Evolutionary conservation across 2,888 invertebrate species (phyloP), one percentile per base, ranked within the genome.

Genomic region (Fragum fragum): DNA sequence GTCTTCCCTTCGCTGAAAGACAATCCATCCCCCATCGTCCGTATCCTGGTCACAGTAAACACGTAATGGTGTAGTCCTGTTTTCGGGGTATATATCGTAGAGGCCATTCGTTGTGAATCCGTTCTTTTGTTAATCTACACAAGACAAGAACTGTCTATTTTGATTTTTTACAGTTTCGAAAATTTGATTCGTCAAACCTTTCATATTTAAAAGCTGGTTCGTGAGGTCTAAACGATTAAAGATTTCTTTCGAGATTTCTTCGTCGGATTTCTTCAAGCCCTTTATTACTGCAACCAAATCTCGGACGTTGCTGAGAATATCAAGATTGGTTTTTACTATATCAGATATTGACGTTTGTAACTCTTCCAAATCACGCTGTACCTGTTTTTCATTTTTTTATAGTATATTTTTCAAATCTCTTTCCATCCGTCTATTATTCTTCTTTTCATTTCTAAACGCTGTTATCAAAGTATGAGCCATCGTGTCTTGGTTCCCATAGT

Each of bases 21-120:
- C 85, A 18, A 78, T 85, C 88, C 88, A 88, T 1, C 88, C 88
- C 0, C 85, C 86, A 1, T 81, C 88, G 52, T 81, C 68, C 21
- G 76, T 80, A 23, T 76, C 69, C 66, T 63, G 61, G 29, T 80
- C 80, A 66, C 81, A 78, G 36, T 68, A 81, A 14, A 81, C 77
- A 21, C 72, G 39, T 14, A 81, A 18, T 36, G 81, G 77, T n/a
- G 68, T 59, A 73, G 69, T 70, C 42, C 55, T 11, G 52, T 68
- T 29, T n/a, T 53, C 66, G 14, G 76, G 73, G 69, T 61, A 57
- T 14, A 81, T 55, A 7, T 63, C 55, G 53, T 81, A 81, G 5
- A 77, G 63, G 3, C 81, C 76, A 36, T 55, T 73, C 2, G 5
- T 72, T 21, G 42, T 29, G 39, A 42, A 61, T 16, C 61, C 61